Evolutionary conservation across 2,797 vertebrate genomes (phyloP).

Genomic region (Cuniculus paca): DNA sequence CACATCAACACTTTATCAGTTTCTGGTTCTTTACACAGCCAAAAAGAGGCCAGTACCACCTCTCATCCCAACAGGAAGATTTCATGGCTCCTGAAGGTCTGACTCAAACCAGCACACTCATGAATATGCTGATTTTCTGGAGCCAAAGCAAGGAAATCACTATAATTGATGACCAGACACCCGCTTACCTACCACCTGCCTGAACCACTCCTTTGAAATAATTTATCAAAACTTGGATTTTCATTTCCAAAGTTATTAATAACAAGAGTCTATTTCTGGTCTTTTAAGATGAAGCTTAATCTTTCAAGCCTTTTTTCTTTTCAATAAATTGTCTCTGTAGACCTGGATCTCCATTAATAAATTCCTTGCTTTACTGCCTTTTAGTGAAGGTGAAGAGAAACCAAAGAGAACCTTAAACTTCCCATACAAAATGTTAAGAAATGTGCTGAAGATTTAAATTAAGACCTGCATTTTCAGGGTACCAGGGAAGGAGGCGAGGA

Average conservation of each 20-base stretch:
- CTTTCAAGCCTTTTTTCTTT: background rate
- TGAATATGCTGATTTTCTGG: constrained; percentile 67
- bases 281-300: background rate
- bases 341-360: background rate
- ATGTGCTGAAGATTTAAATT: background rate
- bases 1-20: background rate
- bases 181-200: background rate
- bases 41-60: background rate
- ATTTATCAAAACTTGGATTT: constrained; percentile 25
- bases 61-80: constrained; percentile 16
- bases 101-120: constrained; percentile 50
- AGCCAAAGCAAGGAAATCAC: constrained; percentile 39
- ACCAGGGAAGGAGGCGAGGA: background rate
- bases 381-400: background rate
- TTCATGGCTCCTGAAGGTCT: constrained; percentile 56
- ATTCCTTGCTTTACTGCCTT: constrained; percentile 4
- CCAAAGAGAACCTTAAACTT: background rate
- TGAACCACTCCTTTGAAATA: background rate
- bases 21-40: background rate
- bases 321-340: background rate
- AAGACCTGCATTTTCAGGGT: background rate
- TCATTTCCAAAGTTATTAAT: constrained; percentile 31
- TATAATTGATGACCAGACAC: constrained; percentile 12
- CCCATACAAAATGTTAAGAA: background rate
- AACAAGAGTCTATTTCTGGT: background rate